Evolutionary conservation across 2,113 vertebrate species (phyloP).

Genomic region (Oryzias woworae): DNA sequence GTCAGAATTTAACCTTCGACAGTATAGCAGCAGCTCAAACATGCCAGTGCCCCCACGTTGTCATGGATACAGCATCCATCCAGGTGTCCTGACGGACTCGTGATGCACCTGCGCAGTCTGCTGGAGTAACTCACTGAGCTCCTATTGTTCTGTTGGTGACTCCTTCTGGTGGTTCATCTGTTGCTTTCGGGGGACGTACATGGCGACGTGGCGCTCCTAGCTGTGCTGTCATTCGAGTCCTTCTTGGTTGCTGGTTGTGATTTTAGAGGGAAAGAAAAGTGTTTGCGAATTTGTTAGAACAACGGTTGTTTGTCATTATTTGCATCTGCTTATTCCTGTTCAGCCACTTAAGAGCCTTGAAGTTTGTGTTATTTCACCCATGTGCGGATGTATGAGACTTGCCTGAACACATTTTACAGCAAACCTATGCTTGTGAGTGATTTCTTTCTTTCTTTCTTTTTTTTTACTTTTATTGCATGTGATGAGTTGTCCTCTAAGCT

Average conservation of each 20-base stretch:
- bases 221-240: neutral
- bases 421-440: no score
- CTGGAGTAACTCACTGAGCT: conserved; percentile 31
- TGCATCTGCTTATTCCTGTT: no score
- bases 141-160: conserved; percentile 45
- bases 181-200: conserved; percentile 32
- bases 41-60: neutral
- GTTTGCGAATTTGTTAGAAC: no score
- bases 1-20: conserved; percentile 26
- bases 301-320: no score
- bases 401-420: neutral
- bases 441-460: no score
- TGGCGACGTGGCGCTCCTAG: neutral
- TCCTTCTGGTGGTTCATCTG: conserved; percentile 42
- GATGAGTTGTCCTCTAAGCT: no score
- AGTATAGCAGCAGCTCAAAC: conserved; percentile 10
- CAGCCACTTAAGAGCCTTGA: no score
- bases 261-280: no score
- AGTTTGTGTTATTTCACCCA: no score
- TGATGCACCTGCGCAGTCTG: conserved; percentile 30
- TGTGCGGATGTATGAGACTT: neutral
- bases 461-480: no score
- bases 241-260: neutral
- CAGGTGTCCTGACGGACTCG: conserved; percentile 27
- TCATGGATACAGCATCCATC: neutral